Evolutionary conservation across 2,888 invertebrate species (phyloP), one percentile per base, ranked within the genome.

Genomic region (Graphium colonna): DNA sequence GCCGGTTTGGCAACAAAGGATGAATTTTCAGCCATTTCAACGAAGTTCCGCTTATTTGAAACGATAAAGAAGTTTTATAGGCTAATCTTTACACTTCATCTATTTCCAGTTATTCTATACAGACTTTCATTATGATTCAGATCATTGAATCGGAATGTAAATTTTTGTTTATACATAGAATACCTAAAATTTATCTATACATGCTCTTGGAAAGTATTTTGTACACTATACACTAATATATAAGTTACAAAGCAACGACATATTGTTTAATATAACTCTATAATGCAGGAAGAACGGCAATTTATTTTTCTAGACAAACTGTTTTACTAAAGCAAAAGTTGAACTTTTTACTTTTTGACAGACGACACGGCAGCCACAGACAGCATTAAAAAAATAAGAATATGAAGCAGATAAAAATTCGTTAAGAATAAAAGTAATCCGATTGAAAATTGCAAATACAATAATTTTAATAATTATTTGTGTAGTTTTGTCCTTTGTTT

Each of bases 1-100:
- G 93, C 92, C 65, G 95, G 95, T 80, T 95, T 95, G 66, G 94
- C 93, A 64, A 95, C 93, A 66, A 90, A 89, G 41, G 86, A 77
- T 39, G 81, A 75, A 52, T 73, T 75, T 48, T 90, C 90, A 33
- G 83, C 77, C 90, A 90, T 90, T 59, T 71, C 70, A 31, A 16
- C 45, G 46, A 50, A 56, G 45, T 21, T 49, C 42, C 26, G 43
- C 36, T 44, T 55, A 17, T 45, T 33, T 49, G 60, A 56, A 65
- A 56, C 62, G 58, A 42, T 45, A 40, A 57, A 45, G 18, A 55
- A 38, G 55, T 41, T 41, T 49, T 54, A 60, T 45, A 67, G 59
- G 58, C 63, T 68, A 60, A 70, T 74, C 71, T 82, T 79, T 70
- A 85, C 86, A 86, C 82, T 80, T 75, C 78, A 75, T 73, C 72